These are phyloP conservation scores for Tapera naevia DNA, from an alignment of 2,797 vertebrate species.

Conservation along the genomic window DNA sequence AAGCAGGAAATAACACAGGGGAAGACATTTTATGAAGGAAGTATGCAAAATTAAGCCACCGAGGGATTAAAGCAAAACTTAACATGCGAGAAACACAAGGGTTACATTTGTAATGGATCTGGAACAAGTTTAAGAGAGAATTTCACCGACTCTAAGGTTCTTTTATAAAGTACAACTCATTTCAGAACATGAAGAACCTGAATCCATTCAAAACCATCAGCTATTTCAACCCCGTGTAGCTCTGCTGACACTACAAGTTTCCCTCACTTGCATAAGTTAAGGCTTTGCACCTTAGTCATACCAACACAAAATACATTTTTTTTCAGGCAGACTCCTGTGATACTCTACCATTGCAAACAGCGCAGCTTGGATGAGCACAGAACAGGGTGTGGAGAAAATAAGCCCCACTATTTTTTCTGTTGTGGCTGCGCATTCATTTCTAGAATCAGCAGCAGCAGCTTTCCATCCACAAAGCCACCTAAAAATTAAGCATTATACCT, in stretches of 20 bases:
- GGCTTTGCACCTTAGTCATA: not conserved
- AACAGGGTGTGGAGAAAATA: not conserved
- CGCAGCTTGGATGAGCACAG: not conserved
- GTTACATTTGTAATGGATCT: not conserved
- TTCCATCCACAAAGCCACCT: not conserved
- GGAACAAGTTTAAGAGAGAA: not conserved
- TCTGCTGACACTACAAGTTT: not conserved
- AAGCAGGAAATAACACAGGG: conserved; percentile 1
- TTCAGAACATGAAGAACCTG: not conserved
- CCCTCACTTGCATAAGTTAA: not conserved
- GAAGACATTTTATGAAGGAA: conserved; percentile 1
- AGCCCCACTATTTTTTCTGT: not conserved
- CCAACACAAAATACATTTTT: not conserved
- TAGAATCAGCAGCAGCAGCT: not conserved
- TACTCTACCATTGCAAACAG: not conserved
- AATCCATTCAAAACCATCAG: not conserved
- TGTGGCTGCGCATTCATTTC: not conserved
- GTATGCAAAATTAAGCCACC: not conserved
- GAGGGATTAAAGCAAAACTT: not conserved
- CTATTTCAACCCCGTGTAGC: not conserved
- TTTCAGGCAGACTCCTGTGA: not conserved
- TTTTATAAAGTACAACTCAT: not conserved
- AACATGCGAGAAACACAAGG: not conserved
- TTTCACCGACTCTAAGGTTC: not conserved
- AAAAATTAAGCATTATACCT: not conserved